Evolutionary conservation across 2,888 invertebrate species (phyloP).

Genomic region (Tenthredo livida): DNA sequence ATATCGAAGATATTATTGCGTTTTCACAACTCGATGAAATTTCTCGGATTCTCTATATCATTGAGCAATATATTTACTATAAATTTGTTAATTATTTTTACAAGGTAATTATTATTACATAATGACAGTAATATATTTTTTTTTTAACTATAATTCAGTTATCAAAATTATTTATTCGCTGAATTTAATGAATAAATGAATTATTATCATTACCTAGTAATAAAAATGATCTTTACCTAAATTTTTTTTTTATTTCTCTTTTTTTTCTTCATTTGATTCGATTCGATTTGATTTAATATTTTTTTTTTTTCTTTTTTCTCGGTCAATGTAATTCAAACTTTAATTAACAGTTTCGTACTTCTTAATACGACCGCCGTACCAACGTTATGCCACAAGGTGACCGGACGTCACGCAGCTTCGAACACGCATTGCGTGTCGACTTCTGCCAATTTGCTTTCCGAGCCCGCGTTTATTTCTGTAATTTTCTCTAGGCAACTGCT

Average conservation of each 20-base stretch:
- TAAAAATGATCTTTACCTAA: background rate
- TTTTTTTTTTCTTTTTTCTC: background rate
- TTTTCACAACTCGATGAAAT: no score
- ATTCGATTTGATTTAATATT: background rate
- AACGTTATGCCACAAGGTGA: constrained; percentile 31
- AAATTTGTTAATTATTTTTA: no score
- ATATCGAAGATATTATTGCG: no score
- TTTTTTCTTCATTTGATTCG: background rate
- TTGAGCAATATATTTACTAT: no score
- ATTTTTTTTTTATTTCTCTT: background rate
- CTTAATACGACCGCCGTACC: background rate
- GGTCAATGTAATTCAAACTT: background rate
- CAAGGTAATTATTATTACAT: background rate
- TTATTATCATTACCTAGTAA: background rate
- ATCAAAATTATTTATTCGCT: background rate
- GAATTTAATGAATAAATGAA: background rate
- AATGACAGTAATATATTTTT: no score
- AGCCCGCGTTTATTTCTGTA: constrained; percentile 40
- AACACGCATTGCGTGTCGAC: constrained; percentile 45
- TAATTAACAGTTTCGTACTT: constrained; percentile 23
- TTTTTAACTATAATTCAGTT: no score
- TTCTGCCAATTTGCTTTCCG: constrained; percentile 33
- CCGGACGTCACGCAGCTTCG: constrained; percentile 47
- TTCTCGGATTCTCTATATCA: no score
- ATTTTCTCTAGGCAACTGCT: constrained; percentile 38